These are phyloP conservation scores for Apostichopus leukothele DNA, from an alignment of 53 echinoderm and acorn worm species.

Conservation along the genomic window DNA sequence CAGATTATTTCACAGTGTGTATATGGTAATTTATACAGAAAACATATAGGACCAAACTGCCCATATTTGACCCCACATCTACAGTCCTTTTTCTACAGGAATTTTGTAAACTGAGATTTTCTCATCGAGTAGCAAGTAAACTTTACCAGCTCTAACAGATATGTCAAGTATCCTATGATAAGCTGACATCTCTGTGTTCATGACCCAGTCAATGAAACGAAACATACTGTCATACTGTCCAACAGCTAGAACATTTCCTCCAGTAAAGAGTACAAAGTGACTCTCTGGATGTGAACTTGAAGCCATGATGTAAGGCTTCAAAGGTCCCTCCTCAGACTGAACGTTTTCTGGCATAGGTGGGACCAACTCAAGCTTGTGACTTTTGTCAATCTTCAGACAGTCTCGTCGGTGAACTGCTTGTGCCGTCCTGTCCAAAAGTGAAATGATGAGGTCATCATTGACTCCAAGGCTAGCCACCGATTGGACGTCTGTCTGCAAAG, in stretches of 20 bases:
- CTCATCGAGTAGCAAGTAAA: not conserved
- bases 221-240: not conserved
- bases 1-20: too few relatives aligned
- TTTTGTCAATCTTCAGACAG: not conserved
- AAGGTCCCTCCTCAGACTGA: not conserved
- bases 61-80: too few relatives aligned
- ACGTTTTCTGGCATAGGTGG: not conserved
- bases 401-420: not conserved
- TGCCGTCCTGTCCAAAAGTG: slow-evolving; percentile 12
- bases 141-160: not conserved
- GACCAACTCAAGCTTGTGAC: not conserved
- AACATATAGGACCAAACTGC: too few relatives aligned
- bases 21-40: too few relatives aligned
- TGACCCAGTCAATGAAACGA: not conserved
- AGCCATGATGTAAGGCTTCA: slow-evolving; percentile 19
- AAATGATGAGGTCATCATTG: not conserved
- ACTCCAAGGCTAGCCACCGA: slow-evolving; percentile 6
- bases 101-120: not conserved
- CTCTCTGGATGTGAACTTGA: not conserved
- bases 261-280: not conserved
- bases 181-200: not conserved
- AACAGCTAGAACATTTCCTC: not conserved
- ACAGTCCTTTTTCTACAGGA: not conserved
- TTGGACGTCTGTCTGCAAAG: not conserved
- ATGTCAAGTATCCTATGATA: not conserved